phyloP scores from a whole-genome alignment of 2,888 invertebrate genomes.

The Hirtodrosophila trivittata region DNA sequence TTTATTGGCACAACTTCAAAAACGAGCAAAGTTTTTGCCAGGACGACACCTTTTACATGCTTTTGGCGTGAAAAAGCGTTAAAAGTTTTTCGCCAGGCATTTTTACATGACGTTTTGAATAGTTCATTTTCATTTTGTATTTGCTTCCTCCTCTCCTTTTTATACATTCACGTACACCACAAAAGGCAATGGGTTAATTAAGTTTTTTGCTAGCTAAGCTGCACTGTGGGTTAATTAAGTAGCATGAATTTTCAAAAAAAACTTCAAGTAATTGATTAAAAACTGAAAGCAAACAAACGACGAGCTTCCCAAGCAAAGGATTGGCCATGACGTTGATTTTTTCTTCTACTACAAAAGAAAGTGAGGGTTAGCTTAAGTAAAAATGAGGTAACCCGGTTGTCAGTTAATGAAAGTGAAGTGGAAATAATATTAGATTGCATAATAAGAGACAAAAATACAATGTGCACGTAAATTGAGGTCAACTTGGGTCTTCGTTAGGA shows the following conservation, averaged over 20 bases:
- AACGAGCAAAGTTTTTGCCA: conserved; percentile 54
- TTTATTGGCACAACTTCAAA: conserved; percentile 70
- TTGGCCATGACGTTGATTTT: too few relatives aligned
- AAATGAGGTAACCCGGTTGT: too few relatives aligned
- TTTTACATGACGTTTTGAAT: conserved; percentile 66
- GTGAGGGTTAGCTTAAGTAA: conserved; percentile 36
- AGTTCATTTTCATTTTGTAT: conserved; percentile 27
- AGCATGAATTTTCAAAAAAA: conserved; percentile 53
- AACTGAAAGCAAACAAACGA: conserved; percentile 28
- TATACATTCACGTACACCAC: conserved; percentile 29
- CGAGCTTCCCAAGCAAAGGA: conserved; percentile 1
- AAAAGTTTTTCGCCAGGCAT: conserved; percentile 41
- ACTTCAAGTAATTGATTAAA: conserved; percentile 50
- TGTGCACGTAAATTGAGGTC: too few relatives aligned
- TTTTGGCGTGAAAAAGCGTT: conserved; percentile 66
- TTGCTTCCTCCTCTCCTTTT: conserved; percentile 7
- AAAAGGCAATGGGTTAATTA: conserved; percentile 72
- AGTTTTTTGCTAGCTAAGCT: conserved; percentile 27
- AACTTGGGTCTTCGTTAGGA: too few relatives aligned
- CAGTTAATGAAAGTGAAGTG: conserved; percentile 23
- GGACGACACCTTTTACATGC: conserved; percentile 69
- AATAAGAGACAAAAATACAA: too few relatives aligned
- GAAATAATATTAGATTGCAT: not conserved
- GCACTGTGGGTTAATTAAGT: conserved; percentile 64
- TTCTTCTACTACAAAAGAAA: too few relatives aligned